Base-by-base conservation (phyloP, 1,140 invertebrate species). In the Polypedilum pembai region DNA sequence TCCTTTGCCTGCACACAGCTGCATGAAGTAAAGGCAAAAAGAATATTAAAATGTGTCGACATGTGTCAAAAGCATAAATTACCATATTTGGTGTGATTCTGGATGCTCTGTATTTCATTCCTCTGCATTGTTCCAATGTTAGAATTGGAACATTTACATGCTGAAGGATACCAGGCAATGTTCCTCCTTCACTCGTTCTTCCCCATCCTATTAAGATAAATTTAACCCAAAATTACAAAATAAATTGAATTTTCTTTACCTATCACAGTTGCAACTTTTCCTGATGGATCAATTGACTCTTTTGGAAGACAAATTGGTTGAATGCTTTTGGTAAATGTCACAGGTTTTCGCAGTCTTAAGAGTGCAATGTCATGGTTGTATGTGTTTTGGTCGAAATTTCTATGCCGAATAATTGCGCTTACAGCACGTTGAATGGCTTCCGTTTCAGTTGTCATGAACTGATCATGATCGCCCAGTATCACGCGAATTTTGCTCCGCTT, bases 321-420 rank as follows among this genome's bases (percentile, higher is more conserved):
- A 76, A 95, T 88, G 73, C 88, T 90, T 82, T 92, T 93, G 0
- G 88, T 88, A 79, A 93, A 94, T 33, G 84, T 83, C 1, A 94
- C 91, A 0, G 91, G 87, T 79, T 91, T 91, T 17, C 91, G 81
- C 45, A 95, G 81, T 79, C 88, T 90, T 4, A 95, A 81, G 24
- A 95, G 81, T 0, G 93, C 93, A 73, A 95, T 91, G 79, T 95
- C 93, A 78, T 94, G 93, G 80, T 94, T 93, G 79, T 93, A 94
- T 0, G 91, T 91, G 77, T 92, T 90, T 5, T 89, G 86, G 80
- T 94, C 91, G 79, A 94, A 95, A 80, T 90, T 90, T 45, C 90
- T 85, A 78, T 95, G 92, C 75, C 90, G 85, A 77, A 93, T 89
- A 73, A 93, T 87, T 10, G 88, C 83, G n/a, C 88, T 88, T 12